Evolutionary conservation across 1,140 invertebrate species (phyloP).

Genomic region (Neodiprion pinetum): DNA sequence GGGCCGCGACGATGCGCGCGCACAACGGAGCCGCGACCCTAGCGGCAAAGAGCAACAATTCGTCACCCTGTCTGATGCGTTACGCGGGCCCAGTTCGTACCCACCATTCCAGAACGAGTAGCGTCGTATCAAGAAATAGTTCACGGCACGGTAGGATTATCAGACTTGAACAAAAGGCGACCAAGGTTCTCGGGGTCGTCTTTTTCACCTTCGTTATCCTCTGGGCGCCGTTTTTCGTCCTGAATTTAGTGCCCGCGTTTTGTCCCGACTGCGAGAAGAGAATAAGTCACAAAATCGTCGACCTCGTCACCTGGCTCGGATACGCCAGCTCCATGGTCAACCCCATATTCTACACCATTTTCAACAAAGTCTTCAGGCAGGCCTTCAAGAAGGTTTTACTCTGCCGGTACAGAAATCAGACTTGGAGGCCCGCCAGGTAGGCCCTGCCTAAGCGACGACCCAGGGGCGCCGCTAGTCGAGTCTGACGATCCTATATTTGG

Average conservation of each 20-base stretch:
- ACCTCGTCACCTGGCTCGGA: conserved; percentile 89
- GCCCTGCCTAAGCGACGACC: conserved; percentile 36
- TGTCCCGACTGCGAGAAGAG: conserved; percentile 79
- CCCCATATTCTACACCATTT: conserved; percentile 94
- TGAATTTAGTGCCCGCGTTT: conserved; percentile 82
- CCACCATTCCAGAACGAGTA: conserved; percentile 78
- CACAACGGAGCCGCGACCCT: conserved; percentile 57
- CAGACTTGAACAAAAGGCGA: conserved; percentile 88
- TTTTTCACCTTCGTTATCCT: conserved; percentile 93
- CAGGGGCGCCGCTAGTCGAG: conserved; percentile 36
- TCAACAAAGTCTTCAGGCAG: conserved; percentile 91
- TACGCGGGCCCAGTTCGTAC: conserved; percentile 61
- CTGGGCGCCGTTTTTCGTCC: conserved; percentile 93
- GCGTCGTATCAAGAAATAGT: conserved; percentile 79
- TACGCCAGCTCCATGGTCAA: conserved; percentile 94
- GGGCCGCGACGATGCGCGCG: conserved; percentile 65
- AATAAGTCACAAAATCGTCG: conserved; percentile 80
- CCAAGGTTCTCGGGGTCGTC: conserved; percentile 91
- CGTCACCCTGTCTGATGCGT: conserved; percentile 58
- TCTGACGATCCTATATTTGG: conserved; percentile 24
- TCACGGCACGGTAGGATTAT: conserved; percentile 83
- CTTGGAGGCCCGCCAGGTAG: conserved; percentile 50
- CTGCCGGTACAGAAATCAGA: conserved; percentile 61
- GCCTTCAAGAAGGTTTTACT: conserved; percentile 89
- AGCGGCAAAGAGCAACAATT: conserved; percentile 47